These are phyloP conservation scores for Pandemis heparana DNA, from an alignment of 2,888 invertebrate species.

Conservation along the genomic window DNA sequence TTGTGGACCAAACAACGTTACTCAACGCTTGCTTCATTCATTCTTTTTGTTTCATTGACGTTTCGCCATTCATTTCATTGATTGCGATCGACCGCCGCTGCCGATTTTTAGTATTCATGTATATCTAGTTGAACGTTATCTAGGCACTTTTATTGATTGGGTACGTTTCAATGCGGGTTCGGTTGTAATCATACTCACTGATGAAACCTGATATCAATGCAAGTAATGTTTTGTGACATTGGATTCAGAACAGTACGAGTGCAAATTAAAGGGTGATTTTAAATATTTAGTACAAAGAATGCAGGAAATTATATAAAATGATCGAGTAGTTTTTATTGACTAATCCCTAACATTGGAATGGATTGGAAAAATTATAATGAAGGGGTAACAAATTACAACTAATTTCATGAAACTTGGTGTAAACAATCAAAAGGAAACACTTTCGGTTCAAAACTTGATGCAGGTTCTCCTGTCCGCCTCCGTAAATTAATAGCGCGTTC, in stretches of 20 bases:
- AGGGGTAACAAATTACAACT: too few species aligned
- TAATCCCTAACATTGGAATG: too few species aligned
- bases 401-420: too few species aligned
- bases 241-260: not conserved
- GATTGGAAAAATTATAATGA: too few species aligned
- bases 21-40: slow-evolving; percentile 58
- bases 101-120: slow-evolving; percentile 14
- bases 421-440: too few species aligned
- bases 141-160: slow-evolving; percentile 2
- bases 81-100: slow-evolving; percentile 13
- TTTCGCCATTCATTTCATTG: slow-evolving; percentile 55
- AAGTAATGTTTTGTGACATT: not conserved
- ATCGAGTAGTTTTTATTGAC: too few species aligned
- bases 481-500: too few species aligned
- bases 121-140: slow-evolving; percentile 4
- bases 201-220: not conserved
- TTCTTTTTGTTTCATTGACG: slow-evolving; percentile 62
- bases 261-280: not conserved
- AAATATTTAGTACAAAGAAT: too few species aligned
- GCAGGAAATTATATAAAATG: too few species aligned
- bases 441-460: too few species aligned
- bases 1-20: slow-evolving; percentile 48
- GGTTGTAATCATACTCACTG: not conserved
- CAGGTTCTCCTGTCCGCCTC: too few species aligned
- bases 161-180: not conserved